Evolutionary conservation across 2,888 invertebrate species (phyloP).

Genomic region (Amphipoea lucens): DNA sequence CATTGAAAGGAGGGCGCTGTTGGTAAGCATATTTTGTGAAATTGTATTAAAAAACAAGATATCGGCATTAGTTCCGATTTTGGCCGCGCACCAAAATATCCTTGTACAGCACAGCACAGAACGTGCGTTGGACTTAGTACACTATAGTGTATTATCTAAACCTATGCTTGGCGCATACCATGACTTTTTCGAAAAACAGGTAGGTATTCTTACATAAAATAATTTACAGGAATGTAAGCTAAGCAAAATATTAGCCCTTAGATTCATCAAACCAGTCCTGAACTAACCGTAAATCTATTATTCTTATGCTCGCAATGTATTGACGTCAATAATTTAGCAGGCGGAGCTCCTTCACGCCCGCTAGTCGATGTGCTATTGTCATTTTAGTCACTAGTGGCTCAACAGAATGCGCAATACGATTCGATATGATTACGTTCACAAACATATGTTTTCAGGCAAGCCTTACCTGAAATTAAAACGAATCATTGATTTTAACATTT

Average conservation of each 20-base stretch:
- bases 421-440: neutral
- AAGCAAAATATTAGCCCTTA: neutral
- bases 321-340: neutral
- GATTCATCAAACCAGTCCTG: neutral
- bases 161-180: neutral
- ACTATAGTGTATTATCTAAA: too few relatives aligned
- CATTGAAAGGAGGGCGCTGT: neutral
- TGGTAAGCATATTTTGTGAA: neutral
- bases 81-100: neutral
- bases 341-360: too few relatives aligned
- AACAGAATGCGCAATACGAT: neutral
- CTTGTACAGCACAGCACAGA: too few relatives aligned
- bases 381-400: neutral
- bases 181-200: neutral
- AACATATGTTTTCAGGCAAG: neutral
- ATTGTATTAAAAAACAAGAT: neutral
- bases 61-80: neutral
- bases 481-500: conserved; percentile 42
- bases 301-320: neutral
- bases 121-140: neutral
- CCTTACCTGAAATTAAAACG: conserved; percentile 13
- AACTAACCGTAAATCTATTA: neutral
- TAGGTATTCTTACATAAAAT: neutral
- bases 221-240: neutral
- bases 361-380: neutral